Percentiles rank a stretch among this genome's conserved stretches.
These are phyloP conservation scores for Perccottus glenii DNA, from an alignment of 2,113 vertebrate genomes.

Conservation along the genomic window DNA sequence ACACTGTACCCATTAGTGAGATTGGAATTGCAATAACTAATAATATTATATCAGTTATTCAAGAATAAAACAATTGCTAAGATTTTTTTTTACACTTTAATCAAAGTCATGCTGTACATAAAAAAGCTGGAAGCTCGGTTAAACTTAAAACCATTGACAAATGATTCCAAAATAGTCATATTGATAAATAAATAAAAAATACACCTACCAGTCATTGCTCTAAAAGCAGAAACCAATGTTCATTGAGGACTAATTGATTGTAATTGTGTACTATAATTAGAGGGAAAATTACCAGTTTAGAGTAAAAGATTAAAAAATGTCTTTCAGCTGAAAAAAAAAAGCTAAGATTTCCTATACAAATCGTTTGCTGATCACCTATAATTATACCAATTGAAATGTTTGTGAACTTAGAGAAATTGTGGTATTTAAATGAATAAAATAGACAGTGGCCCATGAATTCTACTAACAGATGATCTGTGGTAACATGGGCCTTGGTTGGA, in stretches of 20 bases:
- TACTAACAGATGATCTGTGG: conserved; percentile 92
- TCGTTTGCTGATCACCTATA: not conserved
- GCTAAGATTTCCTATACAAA: not conserved
- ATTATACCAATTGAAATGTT: conserved; percentile 74
- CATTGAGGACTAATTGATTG: conserved; percentile 63
- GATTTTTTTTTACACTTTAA: too few relatives aligned
- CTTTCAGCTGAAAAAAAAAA: not conserved
- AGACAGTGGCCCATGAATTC: conserved; percentile 79
- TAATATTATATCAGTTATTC: too few relatives aligned
- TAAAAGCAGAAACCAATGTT: conserved; percentile 58
- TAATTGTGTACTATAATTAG: conserved; percentile 62
- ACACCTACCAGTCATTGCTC: conserved; percentile 16
- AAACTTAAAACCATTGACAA: too few relatives aligned
- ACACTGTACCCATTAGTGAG: too few relatives aligned
- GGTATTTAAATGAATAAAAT: conserved; percentile 73
- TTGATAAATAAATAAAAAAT: not conserved
- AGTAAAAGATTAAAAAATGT: conserved; percentile 23
- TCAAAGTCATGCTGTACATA: too few relatives aligned
- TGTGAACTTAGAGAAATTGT: conserved; percentile 71
- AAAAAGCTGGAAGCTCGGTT: too few relatives aligned
- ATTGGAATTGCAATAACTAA: too few relatives aligned
- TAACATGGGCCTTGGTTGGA: conserved; percentile 85
- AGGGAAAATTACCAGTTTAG: conserved; percentile 42
- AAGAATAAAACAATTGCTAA: too few relatives aligned
- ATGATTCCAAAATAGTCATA: too few relatives aligned